Conservation (phyloP, 2,888 invertebrate genomes). For the Trichogramma dendrolimi region DNA sequence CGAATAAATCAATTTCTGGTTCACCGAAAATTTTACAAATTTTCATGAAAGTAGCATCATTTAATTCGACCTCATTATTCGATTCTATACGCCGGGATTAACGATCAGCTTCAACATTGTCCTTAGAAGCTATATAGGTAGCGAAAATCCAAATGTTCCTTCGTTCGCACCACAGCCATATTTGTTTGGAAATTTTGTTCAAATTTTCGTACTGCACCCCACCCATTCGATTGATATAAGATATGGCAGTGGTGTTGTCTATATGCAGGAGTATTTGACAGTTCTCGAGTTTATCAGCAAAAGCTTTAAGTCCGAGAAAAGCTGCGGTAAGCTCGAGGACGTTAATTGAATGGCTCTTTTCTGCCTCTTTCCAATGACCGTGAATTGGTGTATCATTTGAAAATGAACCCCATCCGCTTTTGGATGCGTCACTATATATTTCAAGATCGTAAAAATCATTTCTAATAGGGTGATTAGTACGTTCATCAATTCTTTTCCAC, state of each 20-base stretch:
- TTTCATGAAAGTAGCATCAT: slow-evolving; percentile 10
- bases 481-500: not conserved
- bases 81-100: slow-evolving; percentile 30
- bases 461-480: not conserved
- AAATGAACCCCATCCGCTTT: not conserved
- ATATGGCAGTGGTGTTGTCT: slow-evolving; percentile 33
- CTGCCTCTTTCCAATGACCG: slow-evolving; percentile 1
- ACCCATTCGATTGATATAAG: too few species aligned
- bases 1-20: slow-evolving; percentile 26
- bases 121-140: slow-evolving; percentile 30
- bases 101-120: slow-evolving; percentile 32
- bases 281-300: slow-evolving; percentile 11
- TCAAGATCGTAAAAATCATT: not conserved
- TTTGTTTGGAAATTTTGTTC: slow-evolving; percentile 22
- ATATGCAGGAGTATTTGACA: slow-evolving; percentile 28
- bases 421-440: slow-evolving; percentile 5
- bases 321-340: slow-evolving; percentile 2
- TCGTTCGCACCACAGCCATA: slow-evolving; percentile 32
- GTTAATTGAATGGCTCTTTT: not conserved
- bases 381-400: not conserved
- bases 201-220: slow-evolving; percentile 28
- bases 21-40: slow-evolving; percentile 12
- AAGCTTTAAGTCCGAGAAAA: slow-evolving; percentile 2
- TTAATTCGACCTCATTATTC: slow-evolving; percentile 27
- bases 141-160: slow-evolving; percentile 30